Conservation (phyloP, 2,113 vertebrate genomes). For the Lonchura striata region DNA sequence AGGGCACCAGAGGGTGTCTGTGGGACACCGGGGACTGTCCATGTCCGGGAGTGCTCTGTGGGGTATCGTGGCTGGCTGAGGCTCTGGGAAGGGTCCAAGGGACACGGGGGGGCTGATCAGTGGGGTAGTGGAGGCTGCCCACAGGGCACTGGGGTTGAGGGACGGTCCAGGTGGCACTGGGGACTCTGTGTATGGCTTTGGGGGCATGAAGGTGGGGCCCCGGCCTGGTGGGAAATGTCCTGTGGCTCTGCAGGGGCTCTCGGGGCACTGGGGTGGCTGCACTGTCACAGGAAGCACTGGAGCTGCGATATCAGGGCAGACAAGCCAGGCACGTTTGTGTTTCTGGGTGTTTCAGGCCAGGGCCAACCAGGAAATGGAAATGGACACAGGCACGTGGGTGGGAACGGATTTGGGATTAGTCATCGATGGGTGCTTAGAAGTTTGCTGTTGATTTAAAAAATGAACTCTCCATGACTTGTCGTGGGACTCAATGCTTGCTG, state of each 20-base stretch:
- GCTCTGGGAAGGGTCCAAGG: not conserved
- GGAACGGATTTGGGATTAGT: not conserved
- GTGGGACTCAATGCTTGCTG: not conserved
- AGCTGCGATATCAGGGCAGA: too few relatives aligned
- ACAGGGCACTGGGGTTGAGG: rapidly evolving
- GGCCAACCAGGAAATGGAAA: not conserved
- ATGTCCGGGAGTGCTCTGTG: not conserved
- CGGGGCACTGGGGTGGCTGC: not conserved
- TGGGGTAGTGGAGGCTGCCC: too few relatives aligned
- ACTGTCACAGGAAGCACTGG: not conserved
- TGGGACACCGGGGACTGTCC: not conserved
- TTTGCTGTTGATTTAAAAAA: not conserved
- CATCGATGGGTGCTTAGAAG: not conserved
- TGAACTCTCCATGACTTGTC: not conserved
- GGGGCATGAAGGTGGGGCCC: not conserved
- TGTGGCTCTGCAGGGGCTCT: rapidly evolving
- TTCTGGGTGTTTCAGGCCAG: not conserved
- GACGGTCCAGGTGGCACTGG: rapidly evolving
- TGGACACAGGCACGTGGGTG: not conserved
- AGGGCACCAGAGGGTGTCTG: not conserved
- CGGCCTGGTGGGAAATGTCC: rapidly evolving
- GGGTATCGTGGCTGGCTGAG: not conserved
- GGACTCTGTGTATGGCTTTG: not conserved
- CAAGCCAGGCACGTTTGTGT: not conserved
- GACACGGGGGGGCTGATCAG: not conserved